A percentile compares a stretch with the other conserved stretches of the same genome.
phyloP scores from a whole-genome alignment of 2,888 invertebrate genomes.

The Tetanocera ferruginea region DNA sequence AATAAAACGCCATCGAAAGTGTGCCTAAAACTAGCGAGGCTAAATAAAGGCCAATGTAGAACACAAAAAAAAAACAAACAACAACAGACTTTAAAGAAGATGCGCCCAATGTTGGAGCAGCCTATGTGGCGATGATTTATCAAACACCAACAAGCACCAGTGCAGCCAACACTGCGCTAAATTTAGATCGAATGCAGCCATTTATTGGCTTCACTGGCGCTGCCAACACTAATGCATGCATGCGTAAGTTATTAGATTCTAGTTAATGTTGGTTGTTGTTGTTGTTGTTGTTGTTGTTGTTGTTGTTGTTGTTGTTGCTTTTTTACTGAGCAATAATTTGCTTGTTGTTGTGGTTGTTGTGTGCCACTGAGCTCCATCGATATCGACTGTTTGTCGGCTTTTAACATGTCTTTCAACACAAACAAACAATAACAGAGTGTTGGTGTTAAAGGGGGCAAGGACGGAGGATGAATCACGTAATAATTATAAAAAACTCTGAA shows the following conservation, averaged over 20 bases:
- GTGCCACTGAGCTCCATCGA: not conserved
- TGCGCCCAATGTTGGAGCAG: not conserved
- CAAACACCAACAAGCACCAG: not conserved
- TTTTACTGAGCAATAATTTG: not conserved
- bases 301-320: not conserved
- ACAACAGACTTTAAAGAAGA: not conserved
- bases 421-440: not conserved
- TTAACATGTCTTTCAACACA: not conserved
- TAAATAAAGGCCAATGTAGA: not conserved
- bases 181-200: conserved; percentile 6
- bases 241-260: conserved; percentile 21
- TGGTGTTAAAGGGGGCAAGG: not conserved
- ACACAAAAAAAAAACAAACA: not conserved
- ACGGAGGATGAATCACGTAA: not conserved
- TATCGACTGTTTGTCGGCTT: not conserved
- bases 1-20: not conserved
- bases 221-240: conserved; percentile 22
- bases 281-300: not conserved
- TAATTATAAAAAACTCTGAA: not conserved
- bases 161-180: not conserved
- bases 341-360: not conserved
- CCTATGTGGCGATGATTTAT: conserved; percentile 13
- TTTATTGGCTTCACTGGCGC: not conserved
- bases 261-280: not conserved
- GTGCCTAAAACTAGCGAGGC: not conserved